Evolutionary conservation across 2,888 invertebrate genomes (phyloP), one percentile per base, ranked within the genome.

Genomic region (Sphaeridia pumilis): DNA sequence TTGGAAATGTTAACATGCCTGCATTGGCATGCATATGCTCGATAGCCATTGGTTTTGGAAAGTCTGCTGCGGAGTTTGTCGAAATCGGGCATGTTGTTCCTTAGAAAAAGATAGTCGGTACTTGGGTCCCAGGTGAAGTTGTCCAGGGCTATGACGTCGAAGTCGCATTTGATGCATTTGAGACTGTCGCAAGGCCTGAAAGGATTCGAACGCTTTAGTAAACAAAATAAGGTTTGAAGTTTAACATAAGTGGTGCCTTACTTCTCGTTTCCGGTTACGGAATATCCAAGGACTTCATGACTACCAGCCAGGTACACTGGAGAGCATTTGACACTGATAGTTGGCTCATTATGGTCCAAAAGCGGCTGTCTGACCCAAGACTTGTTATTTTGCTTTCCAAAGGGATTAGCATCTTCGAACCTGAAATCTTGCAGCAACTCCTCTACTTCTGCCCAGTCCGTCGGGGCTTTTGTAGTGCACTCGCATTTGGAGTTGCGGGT

Each of bases 41-140:
- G 36, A 1, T 36, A 50, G 14, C 64, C 64, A 48, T 51, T 55
- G 34, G 46, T 56, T 43, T 56, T 59, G 4, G 31, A n/a, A 21
- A 64, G 49, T 24, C 61, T 59, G 3, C 25, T 36, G 10, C 52
- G 51, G 2, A 64, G 45, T 46, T 59, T 59, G 14, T 61, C 58
- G 48, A 62, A 64, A 14, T 62, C 60, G n/a, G 64, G 64, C 62
- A 64, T 64, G 46, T 61, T 59, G 41, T 62, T 62, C 44, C 62
- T 20, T 1, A 64, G 46, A 47, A 64, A 64, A n/a, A 61, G 52
- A 46, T 64, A 64, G 46, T 64, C 62, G 2, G 61, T 61, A 34
- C 51, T 49, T 1, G 54, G 12, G 28, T 62, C 56, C 64, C 64
- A 64, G 7, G 38, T 28, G 28, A 49, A 64, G 38, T 64, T 64